These are phyloP conservation scores for Sinocyclocheilus anophthalmus DNA, from an alignment of 2,113 vertebrate genomes.

Conservation along the genomic window DNA sequence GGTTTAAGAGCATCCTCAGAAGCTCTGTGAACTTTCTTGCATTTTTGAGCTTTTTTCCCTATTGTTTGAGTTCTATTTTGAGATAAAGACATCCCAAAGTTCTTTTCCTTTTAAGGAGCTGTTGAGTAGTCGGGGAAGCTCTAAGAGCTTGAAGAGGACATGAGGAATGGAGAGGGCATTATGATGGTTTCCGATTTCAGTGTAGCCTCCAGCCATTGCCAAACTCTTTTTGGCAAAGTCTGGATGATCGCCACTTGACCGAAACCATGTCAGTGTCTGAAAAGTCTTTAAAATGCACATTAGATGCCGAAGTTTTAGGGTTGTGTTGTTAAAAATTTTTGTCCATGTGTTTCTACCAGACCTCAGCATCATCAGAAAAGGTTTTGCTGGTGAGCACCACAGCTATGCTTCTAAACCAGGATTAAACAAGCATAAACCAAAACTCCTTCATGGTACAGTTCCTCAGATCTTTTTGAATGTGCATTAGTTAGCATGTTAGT, in stretches of 20 bases:
- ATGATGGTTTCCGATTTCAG: conserved; percentile 30
- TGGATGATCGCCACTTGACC: background rate
- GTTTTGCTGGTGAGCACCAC: background rate
- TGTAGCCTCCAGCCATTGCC: background rate
- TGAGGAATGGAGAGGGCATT: conserved; percentile 26
- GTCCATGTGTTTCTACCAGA: too few species aligned
- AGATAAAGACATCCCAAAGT: conserved; percentile 42
- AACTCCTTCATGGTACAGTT: background rate
- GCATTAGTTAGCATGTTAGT: background rate
- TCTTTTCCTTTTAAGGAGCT: conserved; percentile 56
- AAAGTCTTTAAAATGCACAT: background rate
- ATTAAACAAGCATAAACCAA: too few species aligned
- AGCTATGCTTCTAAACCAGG: too few species aligned
- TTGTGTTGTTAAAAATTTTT: background rate
- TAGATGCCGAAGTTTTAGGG: background rate
- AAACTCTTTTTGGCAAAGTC: background rate
- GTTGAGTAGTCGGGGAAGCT: conserved; percentile 3
- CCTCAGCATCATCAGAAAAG: background rate
- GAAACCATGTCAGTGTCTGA: background rate
- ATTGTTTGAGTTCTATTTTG: conserved; percentile 10
- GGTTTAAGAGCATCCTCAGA: background rate
- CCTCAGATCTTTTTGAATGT: background rate
- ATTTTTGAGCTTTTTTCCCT: background rate
- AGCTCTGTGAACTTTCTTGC: background rate
- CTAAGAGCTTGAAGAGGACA: conserved; percentile 40